These are phyloP conservation scores for Orchesellides sinensis DNA, from an alignment of 2,888 invertebrate species.

Conservation along the genomic window DNA sequence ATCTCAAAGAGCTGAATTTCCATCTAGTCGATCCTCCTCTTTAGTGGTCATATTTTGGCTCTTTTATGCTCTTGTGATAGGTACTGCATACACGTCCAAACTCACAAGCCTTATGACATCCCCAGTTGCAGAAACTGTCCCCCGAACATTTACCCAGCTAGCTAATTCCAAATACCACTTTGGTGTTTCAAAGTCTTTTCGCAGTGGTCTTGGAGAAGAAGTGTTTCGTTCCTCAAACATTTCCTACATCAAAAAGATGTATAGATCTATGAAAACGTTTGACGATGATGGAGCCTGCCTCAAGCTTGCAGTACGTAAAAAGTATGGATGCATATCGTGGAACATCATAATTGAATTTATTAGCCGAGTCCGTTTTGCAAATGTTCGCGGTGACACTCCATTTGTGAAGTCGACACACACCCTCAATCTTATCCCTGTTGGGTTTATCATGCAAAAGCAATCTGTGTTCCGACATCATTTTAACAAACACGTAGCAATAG, in stretches of 20 bases:
- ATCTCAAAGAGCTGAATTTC: not conserved
- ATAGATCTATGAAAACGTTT: not conserved
- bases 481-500: not conserved
- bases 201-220: not conserved
- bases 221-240: not conserved
- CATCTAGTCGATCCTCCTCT: not conserved
- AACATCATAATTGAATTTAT: not conserved
- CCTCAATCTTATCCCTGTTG: not conserved
- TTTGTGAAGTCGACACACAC: not conserved
- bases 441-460: not conserved
- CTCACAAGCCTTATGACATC: constrained; percentile 5
- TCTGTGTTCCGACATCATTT: not conserved
- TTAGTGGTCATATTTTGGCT: not conserved
- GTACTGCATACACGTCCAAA: constrained; percentile 15
- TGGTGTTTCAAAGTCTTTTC: not conserved
- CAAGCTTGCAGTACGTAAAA: not conserved
- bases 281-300: not conserved
- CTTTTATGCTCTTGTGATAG: constrained; percentile 1
- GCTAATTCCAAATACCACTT: not conserved
- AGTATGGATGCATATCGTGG: not conserved
- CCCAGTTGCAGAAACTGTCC: not conserved
- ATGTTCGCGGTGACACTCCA: not conserved
- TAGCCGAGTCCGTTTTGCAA: not conserved
- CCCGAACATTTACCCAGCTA: not conserved
- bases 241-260: not conserved